A percentile compares a stretch with the other conserved stretches of the same genome.
These are phyloP conservation scores for Hyposoter dolosus DNA, from an alignment of 2,888 invertebrate genomes.

Conservation along the genomic window DNA sequence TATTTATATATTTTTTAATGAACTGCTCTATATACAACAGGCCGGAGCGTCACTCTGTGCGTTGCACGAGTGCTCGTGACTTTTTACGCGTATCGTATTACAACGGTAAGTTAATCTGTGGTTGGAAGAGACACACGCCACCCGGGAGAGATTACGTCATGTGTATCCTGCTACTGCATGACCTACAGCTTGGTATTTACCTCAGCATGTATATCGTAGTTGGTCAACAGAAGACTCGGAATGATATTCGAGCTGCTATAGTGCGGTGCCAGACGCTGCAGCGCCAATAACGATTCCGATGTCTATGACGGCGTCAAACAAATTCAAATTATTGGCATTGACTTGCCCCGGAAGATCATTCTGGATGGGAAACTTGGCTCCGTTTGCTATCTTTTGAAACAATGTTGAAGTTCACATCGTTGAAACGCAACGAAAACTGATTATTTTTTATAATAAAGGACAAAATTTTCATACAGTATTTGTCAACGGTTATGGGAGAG, in stretches of 20 bases:
- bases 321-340: not conserved
- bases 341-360: not conserved
- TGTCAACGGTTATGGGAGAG: no score
- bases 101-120: constrained; percentile 46
- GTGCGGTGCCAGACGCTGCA: constrained; percentile 44
- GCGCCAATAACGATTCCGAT: constrained; percentile 10
- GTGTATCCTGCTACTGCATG: constrained; percentile 42
- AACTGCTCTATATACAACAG: not conserved
- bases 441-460: no score
- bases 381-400: not conserved
- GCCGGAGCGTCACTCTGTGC: constrained; percentile 2
- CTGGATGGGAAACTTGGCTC: not conserved
- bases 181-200: constrained; percentile 40
- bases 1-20: no score
- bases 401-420: no score
- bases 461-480: no score
- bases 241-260: constrained; percentile 53
- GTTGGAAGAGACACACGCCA: constrained; percentile 17
- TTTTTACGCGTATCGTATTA: constrained; percentile 44
- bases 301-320: not conserved
- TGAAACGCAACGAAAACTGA: no score
- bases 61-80: constrained; percentile 36
- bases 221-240: constrained; percentile 48
- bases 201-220: constrained; percentile 40
- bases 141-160: constrained; percentile 47